Conservation (phyloP, 2,113 vertebrate genomes). For the Ailuropoda melanoleuca region DNA sequence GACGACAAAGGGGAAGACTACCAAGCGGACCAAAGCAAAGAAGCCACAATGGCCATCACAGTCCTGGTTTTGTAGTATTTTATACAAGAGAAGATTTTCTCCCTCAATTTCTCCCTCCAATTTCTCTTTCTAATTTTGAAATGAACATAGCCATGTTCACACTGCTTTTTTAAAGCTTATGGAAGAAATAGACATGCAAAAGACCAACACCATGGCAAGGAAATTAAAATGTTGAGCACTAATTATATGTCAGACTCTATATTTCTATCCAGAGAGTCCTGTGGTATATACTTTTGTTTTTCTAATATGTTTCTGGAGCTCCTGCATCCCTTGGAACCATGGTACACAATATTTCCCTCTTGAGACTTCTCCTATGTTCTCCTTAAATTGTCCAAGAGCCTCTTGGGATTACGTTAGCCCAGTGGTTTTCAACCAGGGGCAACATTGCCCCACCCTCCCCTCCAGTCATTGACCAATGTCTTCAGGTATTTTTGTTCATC, state of each 20-base stretch:
- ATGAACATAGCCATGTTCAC: not conserved
- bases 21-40: fast-evolving
- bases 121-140: not conserved
- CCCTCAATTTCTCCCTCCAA: too few relatives aligned
- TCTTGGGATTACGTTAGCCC: not conserved
- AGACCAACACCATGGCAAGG: not conserved
- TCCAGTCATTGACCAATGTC: not conserved
- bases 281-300: not conserved
- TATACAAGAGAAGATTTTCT: not conserved
- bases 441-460: not conserved
- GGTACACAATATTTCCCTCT: not conserved
- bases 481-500: not conserved
- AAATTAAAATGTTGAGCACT: not conserved
- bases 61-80: not conserved
- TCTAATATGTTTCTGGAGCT: not conserved
- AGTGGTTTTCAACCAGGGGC: not conserved
- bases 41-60: not conserved
- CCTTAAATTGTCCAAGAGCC: not conserved
- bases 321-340: not conserved
- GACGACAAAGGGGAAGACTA: not conserved
- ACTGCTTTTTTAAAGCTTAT: not conserved
- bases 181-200: not conserved
- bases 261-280: not conserved
- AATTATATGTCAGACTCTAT: too few relatives aligned
- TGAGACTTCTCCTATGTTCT: not conserved